Conservation (phyloP, 2,888 invertebrate genomes). For the Orthosia gracilis region DNA sequence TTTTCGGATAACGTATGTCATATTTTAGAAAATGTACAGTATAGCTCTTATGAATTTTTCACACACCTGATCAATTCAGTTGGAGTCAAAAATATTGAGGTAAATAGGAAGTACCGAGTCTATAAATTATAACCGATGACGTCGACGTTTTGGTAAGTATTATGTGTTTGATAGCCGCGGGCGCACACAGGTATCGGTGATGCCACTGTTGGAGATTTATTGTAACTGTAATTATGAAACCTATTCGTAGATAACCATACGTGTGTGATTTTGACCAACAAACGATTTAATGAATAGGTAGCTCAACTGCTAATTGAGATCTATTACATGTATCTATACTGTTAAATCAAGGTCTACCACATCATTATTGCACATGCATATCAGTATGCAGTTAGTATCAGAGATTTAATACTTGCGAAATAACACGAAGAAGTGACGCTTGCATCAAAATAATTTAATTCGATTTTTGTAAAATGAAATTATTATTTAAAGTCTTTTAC, state of each 20-base stretch:
- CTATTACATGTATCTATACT: constrained; percentile 19
- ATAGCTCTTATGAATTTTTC: background rate
- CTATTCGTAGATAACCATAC: constrained; percentile 35
- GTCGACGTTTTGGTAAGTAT: constrained; percentile 50
- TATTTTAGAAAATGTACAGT: background rate
- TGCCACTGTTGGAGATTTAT: constrained; percentile 56
- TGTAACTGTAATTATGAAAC: constrained; percentile 55
- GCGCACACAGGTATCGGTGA: constrained; percentile 46
- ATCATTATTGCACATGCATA: constrained; percentile 25
- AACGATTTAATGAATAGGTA: constrained; percentile 47
- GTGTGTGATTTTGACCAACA: constrained; percentile 40
- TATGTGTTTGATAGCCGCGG: constrained; percentile 48
- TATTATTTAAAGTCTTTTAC: constrained; percentile 18
- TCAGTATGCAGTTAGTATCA: constrained; percentile 20
- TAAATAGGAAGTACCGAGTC: constrained; percentile 67
- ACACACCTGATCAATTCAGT: constrained; percentile 27
- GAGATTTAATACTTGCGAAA: constrained; percentile 25
- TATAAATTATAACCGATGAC: constrained; percentile 71
- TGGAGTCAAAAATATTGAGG: constrained; percentile 53
- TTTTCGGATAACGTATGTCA: constrained; percentile 1
- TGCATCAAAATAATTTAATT: constrained; percentile 20
- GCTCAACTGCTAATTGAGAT: constrained; percentile 34
- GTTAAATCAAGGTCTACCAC: constrained; percentile 40
- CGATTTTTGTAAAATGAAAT: background rate
- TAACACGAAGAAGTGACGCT: constrained; percentile 17